A percentile compares a stretch with the other conserved stretches of the same genome.
phyloP scores from a whole-genome alignment of 1,140 invertebrate species.

The Pogonognathellus flavescens region DNA sequence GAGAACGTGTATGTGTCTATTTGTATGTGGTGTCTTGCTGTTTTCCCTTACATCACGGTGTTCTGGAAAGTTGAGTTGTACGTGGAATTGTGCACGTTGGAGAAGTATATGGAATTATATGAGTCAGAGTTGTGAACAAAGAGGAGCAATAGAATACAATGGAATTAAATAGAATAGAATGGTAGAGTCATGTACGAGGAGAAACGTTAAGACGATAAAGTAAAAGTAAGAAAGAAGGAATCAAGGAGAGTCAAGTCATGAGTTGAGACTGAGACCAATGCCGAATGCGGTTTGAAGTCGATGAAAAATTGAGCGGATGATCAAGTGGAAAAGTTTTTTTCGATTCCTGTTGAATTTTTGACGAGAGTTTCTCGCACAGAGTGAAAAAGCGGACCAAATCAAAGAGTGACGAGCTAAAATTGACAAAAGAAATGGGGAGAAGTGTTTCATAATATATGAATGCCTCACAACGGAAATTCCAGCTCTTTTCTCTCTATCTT shows the following conservation, averaged over 20 bases:
- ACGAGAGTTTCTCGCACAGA: slow-evolving; percentile 62
- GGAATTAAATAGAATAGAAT: background rate
- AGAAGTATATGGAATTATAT: no score
- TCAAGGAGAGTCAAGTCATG: slow-evolving; percentile 53
- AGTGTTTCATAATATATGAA: slow-evolving; percentile 66
- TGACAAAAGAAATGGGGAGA: slow-evolving; percentile 67
- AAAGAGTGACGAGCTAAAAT: slow-evolving; percentile 68
- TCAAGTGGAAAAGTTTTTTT: slow-evolving; percentile 65
- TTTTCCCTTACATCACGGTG: no score
- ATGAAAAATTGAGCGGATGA: slow-evolving; percentile 66
- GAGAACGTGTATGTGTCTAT: no score
- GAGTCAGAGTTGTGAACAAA: no score
- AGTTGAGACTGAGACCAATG: slow-evolving; percentile 62
- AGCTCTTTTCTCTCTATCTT: slow-evolving; percentile 42
- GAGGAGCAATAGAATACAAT: background rate
- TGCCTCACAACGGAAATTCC: slow-evolving; percentile 47
- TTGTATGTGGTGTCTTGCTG: no score
- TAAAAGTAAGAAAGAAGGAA: background rate
- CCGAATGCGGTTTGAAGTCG: slow-evolving; percentile 66
- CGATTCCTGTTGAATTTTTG: slow-evolving; percentile 65
- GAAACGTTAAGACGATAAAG: background rate
- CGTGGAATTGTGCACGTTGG: no score
- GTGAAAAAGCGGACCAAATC: slow-evolving; percentile 65
- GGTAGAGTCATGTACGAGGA: background rate
- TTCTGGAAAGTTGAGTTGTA: no score